phyloP scores from a whole-genome alignment of 2,797 vertebrate genomes.

The Taeniopygia guttata region DNA sequence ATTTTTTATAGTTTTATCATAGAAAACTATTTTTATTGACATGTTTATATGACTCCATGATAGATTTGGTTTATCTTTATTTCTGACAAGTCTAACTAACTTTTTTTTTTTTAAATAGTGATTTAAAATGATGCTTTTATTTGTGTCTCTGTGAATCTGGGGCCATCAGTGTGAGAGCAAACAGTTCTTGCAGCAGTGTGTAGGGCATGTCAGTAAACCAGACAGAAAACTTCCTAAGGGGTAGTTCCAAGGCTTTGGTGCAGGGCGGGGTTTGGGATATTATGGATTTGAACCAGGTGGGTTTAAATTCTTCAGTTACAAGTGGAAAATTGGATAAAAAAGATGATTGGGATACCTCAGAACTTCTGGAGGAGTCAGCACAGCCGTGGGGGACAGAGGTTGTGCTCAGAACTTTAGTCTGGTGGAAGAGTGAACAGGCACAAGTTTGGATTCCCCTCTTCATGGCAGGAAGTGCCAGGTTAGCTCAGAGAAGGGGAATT shows the following conservation, averaged over 20 bases:
- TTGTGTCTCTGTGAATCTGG: not conserved
- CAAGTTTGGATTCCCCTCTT: not conserved
- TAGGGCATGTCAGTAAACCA: not conserved
- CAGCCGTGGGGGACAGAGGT: not conserved
- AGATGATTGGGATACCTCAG: not conserved
- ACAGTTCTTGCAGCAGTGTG: accelerated
- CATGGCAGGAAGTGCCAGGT: not conserved
- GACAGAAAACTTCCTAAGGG: not conserved
- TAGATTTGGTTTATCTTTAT: not conserved
- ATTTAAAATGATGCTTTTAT: not conserved
- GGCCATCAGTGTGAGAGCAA: not conserved
- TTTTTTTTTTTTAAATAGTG: not conserved
- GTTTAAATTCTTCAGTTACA: not conserved
- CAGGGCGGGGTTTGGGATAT: not conserved
- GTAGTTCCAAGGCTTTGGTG: not conserved
- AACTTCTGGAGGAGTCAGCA: not conserved
- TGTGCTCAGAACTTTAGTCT: not conserved
- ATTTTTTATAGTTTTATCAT: accelerated
- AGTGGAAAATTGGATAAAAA: not conserved
- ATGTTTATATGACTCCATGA: not conserved
- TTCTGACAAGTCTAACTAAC: not conserved
- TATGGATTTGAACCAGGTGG: not conserved
- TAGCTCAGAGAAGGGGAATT: not conserved
- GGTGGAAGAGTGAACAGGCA: not conserved
- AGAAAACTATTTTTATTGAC: not conserved